Base-by-base conservation (phyloP, 1,140 invertebrate species). In the Drosophila triauraria region DNA sequence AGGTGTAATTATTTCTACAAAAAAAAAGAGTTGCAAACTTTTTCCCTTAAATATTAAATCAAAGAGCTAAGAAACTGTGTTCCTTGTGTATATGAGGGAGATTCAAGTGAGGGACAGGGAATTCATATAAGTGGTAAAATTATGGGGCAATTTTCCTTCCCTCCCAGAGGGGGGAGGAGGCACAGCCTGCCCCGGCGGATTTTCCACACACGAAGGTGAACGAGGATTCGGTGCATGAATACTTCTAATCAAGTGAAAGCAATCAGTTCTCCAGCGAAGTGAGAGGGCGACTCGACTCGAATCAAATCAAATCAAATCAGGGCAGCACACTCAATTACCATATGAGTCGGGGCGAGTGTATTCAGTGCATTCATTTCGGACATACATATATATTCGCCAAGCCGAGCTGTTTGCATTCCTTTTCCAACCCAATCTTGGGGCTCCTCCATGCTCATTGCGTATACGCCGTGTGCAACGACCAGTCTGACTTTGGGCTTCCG, bases 241-340 rank as follows among this genome's bases (percentile, higher is more conserved):
- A 60, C 67, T 59, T 72, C 54, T 72, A 72, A 72, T 72, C 67
- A 71, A 72, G 67, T 32, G 64, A 57, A 25, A 43, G 50, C 64
- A 70, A 71, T 71, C 50, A 69, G 68, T 57, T 69, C 17, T 40
- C 27, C 63, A 51, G 65, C 65, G 64, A 68, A 69, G 46, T 42
- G 62, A 32, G 65, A 35, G 65, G 44, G 35, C 53, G 35, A 23
- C 53, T 40, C 35, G 51, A 54, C 38, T 38, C 51, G 30, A 54
- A 56, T 56, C 53, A 56, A 56, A 56, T 54, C 61, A 68, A 68
- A 72, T 72, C 67, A 43, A 72, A 72, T 72, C 51, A 59, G 69
- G 54, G 44, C 44, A 47, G 43, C 54, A 35, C 70, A 72, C 70
- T 72, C 69, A 72, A 72, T 74, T 72, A 60, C 68, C 67, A 74